A percentile compares a stretch with the other conserved stretches of the same genome.
phyloP scores from a whole-genome alignment of 1,140 invertebrate genomes.

The Mercenaria mercenaria region DNA sequence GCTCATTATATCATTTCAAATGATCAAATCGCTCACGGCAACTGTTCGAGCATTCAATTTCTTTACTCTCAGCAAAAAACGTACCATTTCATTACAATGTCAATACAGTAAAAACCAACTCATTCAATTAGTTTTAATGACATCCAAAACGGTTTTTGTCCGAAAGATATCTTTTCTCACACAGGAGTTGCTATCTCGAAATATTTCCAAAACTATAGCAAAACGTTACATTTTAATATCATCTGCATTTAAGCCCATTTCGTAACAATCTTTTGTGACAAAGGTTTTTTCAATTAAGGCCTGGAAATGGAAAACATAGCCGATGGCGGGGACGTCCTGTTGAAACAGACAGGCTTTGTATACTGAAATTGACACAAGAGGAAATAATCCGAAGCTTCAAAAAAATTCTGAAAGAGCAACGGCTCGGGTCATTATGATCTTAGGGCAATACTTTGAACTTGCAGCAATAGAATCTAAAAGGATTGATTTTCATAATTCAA shows the following conservation, averaged over 20 bases:
- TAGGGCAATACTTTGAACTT: neutral
- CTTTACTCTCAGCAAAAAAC: neutral
- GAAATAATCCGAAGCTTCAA: neutral
- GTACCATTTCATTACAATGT: neutral
- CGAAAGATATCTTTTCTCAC: neutral
- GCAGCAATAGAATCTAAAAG: slow-evolving; percentile 18
- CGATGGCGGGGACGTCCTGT: neutral
- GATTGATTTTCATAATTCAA: slow-evolving; percentile 33
- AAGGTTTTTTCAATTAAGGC: neutral
- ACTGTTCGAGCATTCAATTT: neutral
- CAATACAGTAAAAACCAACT: neutral
- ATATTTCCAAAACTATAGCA: neutral
- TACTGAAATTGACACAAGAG: neutral
- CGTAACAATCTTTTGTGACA: neutral
- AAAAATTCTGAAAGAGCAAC: neutral
- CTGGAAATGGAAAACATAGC: slow-evolving; percentile 18
- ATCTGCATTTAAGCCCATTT: neutral
- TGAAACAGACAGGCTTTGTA: neutral
- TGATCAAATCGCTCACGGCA: neutral
- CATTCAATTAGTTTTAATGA: neutral
- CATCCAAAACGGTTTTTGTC: neutral
- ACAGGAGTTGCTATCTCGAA: neutral
- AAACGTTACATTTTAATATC: neutral
- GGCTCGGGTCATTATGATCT: neutral
- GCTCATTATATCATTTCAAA: neutral